phyloP scores from a whole-genome alignment of 2,113 vertebrate genomes.

The Lathamus discolor region DNA sequence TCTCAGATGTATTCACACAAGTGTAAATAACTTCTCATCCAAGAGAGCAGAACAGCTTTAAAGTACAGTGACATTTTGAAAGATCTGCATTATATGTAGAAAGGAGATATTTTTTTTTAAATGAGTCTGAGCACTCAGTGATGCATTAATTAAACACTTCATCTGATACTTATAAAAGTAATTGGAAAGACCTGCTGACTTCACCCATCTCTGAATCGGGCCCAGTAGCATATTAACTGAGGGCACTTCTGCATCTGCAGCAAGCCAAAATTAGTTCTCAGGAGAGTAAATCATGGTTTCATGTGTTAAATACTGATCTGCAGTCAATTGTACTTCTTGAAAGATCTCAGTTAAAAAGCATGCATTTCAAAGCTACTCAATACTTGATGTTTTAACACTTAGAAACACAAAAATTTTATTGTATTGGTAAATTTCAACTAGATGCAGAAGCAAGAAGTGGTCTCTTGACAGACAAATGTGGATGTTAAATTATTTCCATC shows the following conservation, averaged over 20 bases:
- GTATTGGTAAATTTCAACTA: background rate
- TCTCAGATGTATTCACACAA: slow-evolving; percentile 53
- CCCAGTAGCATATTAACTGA: slow-evolving; percentile 15
- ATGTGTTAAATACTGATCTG: background rate
- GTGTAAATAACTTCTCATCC: slow-evolving; percentile 63
- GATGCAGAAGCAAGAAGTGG: background rate
- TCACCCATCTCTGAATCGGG: slow-evolving; percentile 32
- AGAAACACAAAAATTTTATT: background rate
- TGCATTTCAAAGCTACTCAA: background rate
- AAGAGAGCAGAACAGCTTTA: slow-evolving; percentile 56
- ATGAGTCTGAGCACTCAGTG: slow-evolving; percentile 34
- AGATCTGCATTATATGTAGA: slow-evolving; percentile 45
- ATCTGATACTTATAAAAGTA: slow-evolving; percentile 50
- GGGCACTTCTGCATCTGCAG: slow-evolving; percentile 11
- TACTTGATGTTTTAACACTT: background rate
- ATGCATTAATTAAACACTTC: slow-evolving; percentile 60
- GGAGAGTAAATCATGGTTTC: slow-evolving; percentile 10
- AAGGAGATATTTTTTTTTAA: slow-evolving; percentile 3
- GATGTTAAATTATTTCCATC: background rate
- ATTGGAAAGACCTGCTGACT: slow-evolving; percentile 52
- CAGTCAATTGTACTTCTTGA: background rate
- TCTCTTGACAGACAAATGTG: background rate
- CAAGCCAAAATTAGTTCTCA: slow-evolving; percentile 22
- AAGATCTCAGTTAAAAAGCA: background rate
- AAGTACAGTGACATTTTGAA: slow-evolving; percentile 65